Base-by-base conservation (phyloP, 1,140 invertebrate species). In the Drusus annulatus region DNA sequence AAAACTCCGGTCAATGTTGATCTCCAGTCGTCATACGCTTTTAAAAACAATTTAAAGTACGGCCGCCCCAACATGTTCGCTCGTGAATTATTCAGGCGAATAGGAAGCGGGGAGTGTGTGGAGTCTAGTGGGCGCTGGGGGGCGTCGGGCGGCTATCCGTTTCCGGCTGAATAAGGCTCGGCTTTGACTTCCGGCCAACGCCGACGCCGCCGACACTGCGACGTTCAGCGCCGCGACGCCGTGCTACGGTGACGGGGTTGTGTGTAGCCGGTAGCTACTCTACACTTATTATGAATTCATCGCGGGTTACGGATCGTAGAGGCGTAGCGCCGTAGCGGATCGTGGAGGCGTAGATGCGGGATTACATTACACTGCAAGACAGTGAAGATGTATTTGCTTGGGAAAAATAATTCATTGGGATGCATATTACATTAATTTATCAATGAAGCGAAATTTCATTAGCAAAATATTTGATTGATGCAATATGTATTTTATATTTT, bases 91-190 rank as follows among this genome's bases (percentile, higher is more conserved):
- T 71, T 71, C 68, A 71, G 10, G 36, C 8, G 36, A 50, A 52
- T 52, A 45, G 68, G 68, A 71, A 71, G 50, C 52, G 50, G 68
- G 68, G 25, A 71, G 68, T 71, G 50, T 71, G 68, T 21, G 68
- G 68, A 71, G 50, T 28, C 50, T 45, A 50, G 63, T 71, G 45
- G 36, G 36, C 36, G 36, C 36, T 45, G 2, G 36, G 36, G 31
- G 31, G 31, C 36, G 8, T 1, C 2, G 36, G 36, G 68, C 50
- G 45, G 68, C 68, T 52, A 71, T 71, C 68, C 68, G 68, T 71
- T 71, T 71, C 68, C 68, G 68, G 68, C 25, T 71, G 68, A 71
- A 71, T 71, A 71, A 71, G 68, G 68, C 68, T 45, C 25, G 51
- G 45, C 45, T 45, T 13, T 51, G 68, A 71, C 68, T 71, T 71